Evolutionary conservation across 2,888 invertebrate species (phyloP).

Genomic region (Pyrochroa serraticornis): DNA sequence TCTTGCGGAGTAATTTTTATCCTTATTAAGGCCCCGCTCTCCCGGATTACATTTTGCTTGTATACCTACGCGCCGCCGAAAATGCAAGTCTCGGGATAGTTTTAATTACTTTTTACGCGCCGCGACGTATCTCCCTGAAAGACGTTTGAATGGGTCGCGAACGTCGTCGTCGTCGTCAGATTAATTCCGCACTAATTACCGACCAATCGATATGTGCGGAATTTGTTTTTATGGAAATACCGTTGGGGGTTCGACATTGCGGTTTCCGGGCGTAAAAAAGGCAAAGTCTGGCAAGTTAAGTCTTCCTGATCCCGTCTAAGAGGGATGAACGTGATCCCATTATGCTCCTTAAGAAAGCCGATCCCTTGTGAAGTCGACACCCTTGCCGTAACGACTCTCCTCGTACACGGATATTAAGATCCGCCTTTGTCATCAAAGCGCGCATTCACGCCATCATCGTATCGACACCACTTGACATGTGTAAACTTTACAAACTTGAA

Average conservation of each 20-base stretch:
- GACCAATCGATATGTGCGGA: no score
- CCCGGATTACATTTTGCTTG: conserved; percentile 48
- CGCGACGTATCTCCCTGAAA: no score
- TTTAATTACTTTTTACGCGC: no score
- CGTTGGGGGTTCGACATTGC: conserved; percentile 20
- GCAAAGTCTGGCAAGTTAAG: conserved; percentile 53
- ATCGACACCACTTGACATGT: conserved; percentile 57
- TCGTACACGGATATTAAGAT: conserved; percentile 56
- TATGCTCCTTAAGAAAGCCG: conserved; percentile 59
- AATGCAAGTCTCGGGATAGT: no score
- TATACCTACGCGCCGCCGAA: no score
- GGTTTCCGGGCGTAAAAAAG: conserved; percentile 53
- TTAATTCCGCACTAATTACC: no score
- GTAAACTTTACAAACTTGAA: conserved; percentile 53
- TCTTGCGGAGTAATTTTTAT: conserved; percentile 55
- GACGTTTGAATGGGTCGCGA: no score
- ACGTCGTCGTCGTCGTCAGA: no score
- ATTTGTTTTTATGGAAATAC: no score
- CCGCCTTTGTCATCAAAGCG: conserved; percentile 55
- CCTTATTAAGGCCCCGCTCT: conserved; percentile 51
- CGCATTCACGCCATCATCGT: conserved; percentile 47
- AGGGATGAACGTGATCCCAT: conserved; percentile 60
- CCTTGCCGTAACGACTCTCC: conserved; percentile 52
- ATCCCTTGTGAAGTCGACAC: conserved; percentile 58
- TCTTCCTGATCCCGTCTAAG: conserved; percentile 56